phyloP scores from a whole-genome alignment of 1,140 invertebrate species.

The Hylaeus volcanicus region DNA sequence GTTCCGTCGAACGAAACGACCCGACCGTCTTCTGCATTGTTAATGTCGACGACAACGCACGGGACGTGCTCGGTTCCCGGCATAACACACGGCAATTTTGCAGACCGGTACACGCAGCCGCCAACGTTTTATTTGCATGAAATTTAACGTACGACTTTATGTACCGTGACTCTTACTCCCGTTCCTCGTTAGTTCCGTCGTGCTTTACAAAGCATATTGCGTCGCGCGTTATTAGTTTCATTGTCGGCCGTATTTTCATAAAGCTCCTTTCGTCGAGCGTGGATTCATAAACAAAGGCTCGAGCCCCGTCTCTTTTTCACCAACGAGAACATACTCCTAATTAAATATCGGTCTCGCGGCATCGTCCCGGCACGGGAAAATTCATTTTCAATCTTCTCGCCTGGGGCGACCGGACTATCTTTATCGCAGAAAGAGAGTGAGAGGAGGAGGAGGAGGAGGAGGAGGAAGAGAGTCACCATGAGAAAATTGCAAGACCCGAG shows the following conservation, averaged over 20 bases:
- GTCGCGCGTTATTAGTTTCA: constrained; percentile 62
- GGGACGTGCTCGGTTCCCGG: no score
- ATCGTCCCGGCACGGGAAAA: background rate
- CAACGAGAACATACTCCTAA: constrained; percentile 47
- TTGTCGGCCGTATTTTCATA: constrained; percentile 57
- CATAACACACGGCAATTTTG: background rate
- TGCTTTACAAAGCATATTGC: constrained; percentile 58
- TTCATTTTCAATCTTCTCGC: constrained; percentile 23
- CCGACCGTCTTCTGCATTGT: no score
- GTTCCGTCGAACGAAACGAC: no score
- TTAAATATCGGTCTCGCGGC: constrained; percentile 60
- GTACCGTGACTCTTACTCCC: background rate
- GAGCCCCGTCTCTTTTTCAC: constrained; percentile 34
- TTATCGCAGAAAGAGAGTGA: background rate
- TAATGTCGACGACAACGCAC: no score
- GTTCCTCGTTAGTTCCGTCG: background rate
- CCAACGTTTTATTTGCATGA: background rate
- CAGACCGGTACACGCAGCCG: background rate
- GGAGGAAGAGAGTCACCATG: background rate
- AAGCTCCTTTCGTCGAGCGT: constrained; percentile 38
- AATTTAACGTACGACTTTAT: background rate
- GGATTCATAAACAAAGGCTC: constrained; percentile 61
- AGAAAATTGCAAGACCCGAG: constrained; percentile 34
- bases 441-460: background rate
- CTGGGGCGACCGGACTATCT: background rate